Evolutionary conservation across 2,888 invertebrate genomes (phyloP).

Genomic region (Tachystola acroxantha): DNA sequence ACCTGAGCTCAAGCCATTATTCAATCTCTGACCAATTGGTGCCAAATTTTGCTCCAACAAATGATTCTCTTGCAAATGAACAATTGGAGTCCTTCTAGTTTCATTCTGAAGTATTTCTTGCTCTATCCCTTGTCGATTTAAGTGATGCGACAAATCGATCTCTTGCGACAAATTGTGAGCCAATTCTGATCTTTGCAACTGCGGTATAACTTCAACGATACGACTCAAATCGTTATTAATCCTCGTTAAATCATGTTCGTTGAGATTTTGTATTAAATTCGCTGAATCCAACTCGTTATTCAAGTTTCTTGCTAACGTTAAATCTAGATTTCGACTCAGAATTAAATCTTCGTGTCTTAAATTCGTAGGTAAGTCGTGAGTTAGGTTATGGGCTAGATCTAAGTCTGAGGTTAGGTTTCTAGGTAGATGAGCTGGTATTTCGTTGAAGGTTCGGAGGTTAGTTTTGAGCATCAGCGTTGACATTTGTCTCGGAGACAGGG

Average conservation of each 20-base stretch:
- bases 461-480: constrained; percentile 64
- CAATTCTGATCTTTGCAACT: constrained; percentile 29
- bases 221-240: constrained; percentile 44
- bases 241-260: constrained; percentile 24
- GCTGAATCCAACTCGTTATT: constrained; percentile 31
- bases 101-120: constrained; percentile 32
- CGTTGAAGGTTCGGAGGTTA: constrained; percentile 54
- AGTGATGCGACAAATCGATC: constrained; percentile 44
- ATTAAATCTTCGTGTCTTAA: constrained; percentile 30
- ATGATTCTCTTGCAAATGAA: constrained; percentile 15
- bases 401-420: constrained; percentile 40
- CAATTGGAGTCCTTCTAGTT: constrained; percentile 30
- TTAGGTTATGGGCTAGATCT: constrained; percentile 43
- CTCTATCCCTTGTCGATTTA: constrained; percentile 42
- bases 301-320: constrained; percentile 25
- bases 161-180: constrained; percentile 45
- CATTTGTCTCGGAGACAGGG: constrained; percentile 62
- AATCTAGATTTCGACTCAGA: constrained; percentile 31
- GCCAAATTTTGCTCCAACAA: constrained; percentile 28
- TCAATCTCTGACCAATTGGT: constrained; percentile 26
- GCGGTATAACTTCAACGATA: constrained; percentile 29
- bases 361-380: constrained; percentile 41
- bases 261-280: constrained; percentile 22
- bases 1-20: constrained; percentile 26
- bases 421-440: constrained; percentile 53